Evolutionary conservation across 2,888 invertebrate species (phyloP), one percentile per base, ranked within the genome.

Genomic region (Aproaerema taeniolella): DNA sequence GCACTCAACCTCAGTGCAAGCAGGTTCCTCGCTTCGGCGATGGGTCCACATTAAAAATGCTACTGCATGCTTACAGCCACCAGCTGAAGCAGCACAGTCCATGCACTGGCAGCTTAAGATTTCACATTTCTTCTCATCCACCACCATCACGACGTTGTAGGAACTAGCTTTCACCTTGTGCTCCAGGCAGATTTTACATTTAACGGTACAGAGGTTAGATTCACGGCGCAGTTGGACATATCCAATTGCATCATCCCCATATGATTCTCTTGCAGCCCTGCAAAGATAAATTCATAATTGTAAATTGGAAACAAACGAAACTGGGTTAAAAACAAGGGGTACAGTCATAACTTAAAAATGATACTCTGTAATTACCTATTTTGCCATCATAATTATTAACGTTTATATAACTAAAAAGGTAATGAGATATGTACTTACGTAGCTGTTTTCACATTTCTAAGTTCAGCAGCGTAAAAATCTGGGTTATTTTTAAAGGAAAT

Each of bases 21-120:
- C 53, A 10, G 58, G 62, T 5, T 67, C 59, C 14, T 67, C 62
- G 47, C 63, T 65, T 2, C 62, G 17, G 0, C 63, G 45, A 49
- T 63, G 61, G 3, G 56, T 38, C 61, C 61, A 63, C 61, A 64
- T 56, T 0, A 64, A 13, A 6, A 61, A 53, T 3, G 62, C 62
- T 29, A 64, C 38, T 1, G 60, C 55, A 47, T 64, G 62, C 35
- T 67, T 63, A 29, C 64, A 65, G 1, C 59, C 60, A 5, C 59
- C 61, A 26, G 49, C 30, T 1, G 53, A 39, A 41, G 56, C 61
- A 1, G 43, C 49, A 47, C 61, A 63, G n/a, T 59, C 55, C 16
- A 56, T 39, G 24, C 61, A 61, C 39, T 55, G 2, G 0, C 51
- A 24, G 3, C 35, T 40, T 2, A 13, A 14, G 1, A 58, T 38